Percentiles rank a stretch among this genome's conserved stretches.
Evolutionary conservation across 2,113 vertebrate species (phyloP).

Genomic region (Albula glossodonta): DNA sequence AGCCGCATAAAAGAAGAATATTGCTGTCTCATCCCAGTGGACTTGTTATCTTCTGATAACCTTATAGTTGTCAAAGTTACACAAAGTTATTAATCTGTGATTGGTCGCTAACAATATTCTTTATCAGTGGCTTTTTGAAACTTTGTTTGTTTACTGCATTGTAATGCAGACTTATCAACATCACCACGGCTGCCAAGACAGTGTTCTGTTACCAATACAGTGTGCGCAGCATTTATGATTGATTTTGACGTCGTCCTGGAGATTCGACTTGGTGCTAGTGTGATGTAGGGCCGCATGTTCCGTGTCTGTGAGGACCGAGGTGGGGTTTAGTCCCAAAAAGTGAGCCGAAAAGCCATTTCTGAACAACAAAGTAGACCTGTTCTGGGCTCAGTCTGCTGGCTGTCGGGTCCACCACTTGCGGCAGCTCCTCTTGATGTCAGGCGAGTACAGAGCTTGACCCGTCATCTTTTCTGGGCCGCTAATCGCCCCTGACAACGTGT

Average conservation of each 20-base stretch:
- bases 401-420: background rate
- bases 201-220: background rate
- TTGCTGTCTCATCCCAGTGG: background rate
- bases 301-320: too few relatives aligned
- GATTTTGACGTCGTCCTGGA: too few relatives aligned
- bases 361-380: slow-evolving; percentile 3
- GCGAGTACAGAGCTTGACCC: slow-evolving; percentile 56
- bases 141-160: background rate
- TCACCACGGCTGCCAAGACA: background rate
- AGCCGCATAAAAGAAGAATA: too few relatives aligned
- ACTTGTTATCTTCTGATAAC: background rate
- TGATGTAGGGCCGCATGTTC: too few relatives aligned
- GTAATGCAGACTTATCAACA: background rate
- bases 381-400: background rate
- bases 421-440: slow-evolving; percentile 28
- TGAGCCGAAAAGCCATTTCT: background rate
- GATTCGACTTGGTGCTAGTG: too few relatives aligned
- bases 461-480: slow-evolving; percentile 67
- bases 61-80: background rate
- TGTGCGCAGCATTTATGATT: background rate
- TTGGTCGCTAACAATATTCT: background rate
- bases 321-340: too few relatives aligned
- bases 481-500: slow-evolving; percentile 72
- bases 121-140: background rate
- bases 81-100: background rate